Evolutionary conservation across 2,888 invertebrate genomes (phyloP).

Genomic region (Drosophila paracracens): DNA sequence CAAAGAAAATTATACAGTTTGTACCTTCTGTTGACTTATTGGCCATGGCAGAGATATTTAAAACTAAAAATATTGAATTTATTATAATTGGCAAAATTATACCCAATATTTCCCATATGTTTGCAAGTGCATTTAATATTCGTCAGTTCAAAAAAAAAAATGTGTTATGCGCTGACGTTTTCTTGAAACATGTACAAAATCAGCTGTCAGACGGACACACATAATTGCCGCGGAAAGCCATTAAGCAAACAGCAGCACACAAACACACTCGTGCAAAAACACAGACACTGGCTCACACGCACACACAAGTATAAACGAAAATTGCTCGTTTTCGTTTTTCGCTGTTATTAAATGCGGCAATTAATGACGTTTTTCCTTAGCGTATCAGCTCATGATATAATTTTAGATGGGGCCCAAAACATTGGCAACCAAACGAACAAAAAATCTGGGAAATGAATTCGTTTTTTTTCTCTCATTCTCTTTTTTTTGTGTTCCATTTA

Average conservation of each 20-base stretch:
- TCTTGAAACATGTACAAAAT: constrained; percentile 24
- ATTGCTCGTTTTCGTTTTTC: constrained; percentile 33
- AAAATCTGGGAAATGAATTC: constrained; percentile 35
- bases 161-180: neutral
- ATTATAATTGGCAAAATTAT: neutral
- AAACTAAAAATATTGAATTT: neutral
- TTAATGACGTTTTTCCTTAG: constrained; percentile 67
- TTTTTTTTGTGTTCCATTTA: constrained; percentile 21
- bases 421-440: constrained; percentile 19
- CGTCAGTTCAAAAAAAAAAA: neutral
- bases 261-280: neutral
- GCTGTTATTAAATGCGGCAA: constrained; percentile 42
- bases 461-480: constrained; percentile 11
- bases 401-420: constrained; percentile 54
- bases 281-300: constrained; percentile 2
- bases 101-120: neutral
- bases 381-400: constrained; percentile 54
- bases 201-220: constrained; percentile 37
- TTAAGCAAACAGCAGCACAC: constrained; percentile 29
- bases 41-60: neutral
- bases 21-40: neutral
- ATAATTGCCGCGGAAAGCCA: constrained; percentile 38
- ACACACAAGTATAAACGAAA: constrained; percentile 4
- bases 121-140: constrained; percentile 1
- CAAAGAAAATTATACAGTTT: neutral